Evolutionary conservation across 2,797 vertebrate genomes (phyloP).

Genomic region (Phalloptychus januarius): DNA sequence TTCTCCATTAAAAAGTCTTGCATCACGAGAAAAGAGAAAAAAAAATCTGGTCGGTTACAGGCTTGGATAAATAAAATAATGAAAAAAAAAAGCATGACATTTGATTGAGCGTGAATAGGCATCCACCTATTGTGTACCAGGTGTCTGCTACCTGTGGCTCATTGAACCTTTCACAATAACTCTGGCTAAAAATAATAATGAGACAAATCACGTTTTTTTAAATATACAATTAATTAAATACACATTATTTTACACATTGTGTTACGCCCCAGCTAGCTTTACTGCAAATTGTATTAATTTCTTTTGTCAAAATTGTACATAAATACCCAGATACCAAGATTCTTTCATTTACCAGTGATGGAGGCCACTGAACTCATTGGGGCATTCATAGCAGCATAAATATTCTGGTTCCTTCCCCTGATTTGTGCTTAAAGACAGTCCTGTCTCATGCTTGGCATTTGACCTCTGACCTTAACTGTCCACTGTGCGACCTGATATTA

Average conservation of each 20-base stretch:
- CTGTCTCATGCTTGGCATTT: background rate
- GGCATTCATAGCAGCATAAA: too few relatives aligned
- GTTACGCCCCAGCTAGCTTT: background rate
- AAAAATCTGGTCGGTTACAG: background rate
- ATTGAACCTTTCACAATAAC: background rate
- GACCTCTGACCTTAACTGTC: background rate
- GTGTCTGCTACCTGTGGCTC: background rate
- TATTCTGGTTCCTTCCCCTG: too few relatives aligned
- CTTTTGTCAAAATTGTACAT: background rate
- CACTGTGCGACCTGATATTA: background rate
- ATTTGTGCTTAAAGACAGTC: too few relatives aligned
- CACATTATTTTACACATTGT: background rate
- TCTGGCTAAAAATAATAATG: background rate
- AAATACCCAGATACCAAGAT: background rate
- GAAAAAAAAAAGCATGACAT: background rate
- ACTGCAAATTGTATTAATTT: background rate
- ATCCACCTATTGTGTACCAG: background rate
- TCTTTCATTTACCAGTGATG: too few relatives aligned
- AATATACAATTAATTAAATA: background rate
- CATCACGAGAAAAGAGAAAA: background rate
- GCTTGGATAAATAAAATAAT: background rate
- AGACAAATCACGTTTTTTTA: background rate
- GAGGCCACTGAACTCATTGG: too few relatives aligned
- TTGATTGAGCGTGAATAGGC: background rate
- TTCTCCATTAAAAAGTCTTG: background rate